phyloP scores from a whole-genome alignment of 1,140 invertebrate species.

The Brachionus paranguensis region DNA sequence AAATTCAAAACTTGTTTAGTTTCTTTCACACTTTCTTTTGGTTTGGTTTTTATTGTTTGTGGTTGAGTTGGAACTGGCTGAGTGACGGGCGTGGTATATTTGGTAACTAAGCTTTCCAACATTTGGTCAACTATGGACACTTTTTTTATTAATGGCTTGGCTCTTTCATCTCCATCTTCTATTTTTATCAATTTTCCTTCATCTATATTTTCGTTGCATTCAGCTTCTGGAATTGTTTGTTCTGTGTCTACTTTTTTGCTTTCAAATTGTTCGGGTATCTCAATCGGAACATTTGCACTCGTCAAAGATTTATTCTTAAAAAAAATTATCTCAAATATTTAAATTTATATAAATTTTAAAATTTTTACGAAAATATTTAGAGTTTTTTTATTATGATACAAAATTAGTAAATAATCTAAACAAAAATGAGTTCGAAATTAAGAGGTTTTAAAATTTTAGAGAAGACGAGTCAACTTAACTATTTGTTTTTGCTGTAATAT shows the following conservation, averaged over 20 bases:
- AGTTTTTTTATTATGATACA: no score
- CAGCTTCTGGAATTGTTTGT: background rate
- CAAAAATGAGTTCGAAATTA: no score
- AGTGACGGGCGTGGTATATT: background rate
- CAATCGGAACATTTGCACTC: background rate
- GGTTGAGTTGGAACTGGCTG: background rate
- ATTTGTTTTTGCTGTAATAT: no score
- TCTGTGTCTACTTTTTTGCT: background rate
- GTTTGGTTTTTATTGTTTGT: background rate
- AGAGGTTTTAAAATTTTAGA: no score
- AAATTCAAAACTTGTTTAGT: background rate
- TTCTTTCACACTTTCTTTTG: background rate
- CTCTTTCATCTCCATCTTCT: background rate
- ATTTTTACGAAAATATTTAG: no score
- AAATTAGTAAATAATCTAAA: no score
- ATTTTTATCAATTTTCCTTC: background rate
- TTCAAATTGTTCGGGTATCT: background rate
- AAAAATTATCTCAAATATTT: background rate
- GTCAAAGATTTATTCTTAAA: background rate
- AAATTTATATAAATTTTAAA: no score
- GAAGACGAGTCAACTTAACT: background rate
- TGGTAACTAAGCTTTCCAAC: background rate
- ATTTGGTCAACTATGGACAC: background rate
- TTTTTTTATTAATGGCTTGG: background rate
- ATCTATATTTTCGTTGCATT: background rate